phyloP scores from a whole-genome alignment of 2,888 invertebrate species.

The Ophion ventricosus region DNA sequence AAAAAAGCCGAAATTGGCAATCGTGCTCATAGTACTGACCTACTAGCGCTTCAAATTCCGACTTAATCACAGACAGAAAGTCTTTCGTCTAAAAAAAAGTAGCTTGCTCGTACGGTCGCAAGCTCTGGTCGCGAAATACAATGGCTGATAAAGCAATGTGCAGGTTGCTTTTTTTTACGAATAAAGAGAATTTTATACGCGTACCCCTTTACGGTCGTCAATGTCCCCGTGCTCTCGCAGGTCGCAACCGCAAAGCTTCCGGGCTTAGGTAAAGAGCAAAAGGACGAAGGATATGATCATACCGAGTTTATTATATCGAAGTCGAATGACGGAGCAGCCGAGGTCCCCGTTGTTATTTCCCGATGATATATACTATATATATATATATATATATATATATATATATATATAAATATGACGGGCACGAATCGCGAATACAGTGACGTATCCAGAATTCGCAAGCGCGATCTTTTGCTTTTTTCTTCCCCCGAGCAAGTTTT shows the following conservation, averaged over 20 bases:
- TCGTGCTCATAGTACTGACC: no score
- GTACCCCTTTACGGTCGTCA: neutral
- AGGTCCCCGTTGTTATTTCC: conserved; percentile 33
- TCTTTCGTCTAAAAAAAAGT: no score
- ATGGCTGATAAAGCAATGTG: no score
- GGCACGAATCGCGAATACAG: conserved; percentile 29
- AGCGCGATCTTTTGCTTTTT: conserved; percentile 25
- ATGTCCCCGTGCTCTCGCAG: neutral
- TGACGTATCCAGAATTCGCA: conserved; percentile 35
- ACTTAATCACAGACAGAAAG: no score
- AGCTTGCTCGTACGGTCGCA: no score
- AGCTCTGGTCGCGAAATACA: no score
- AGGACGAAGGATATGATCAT: conserved; percentile 17
- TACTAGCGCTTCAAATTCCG: no score
- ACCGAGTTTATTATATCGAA: conserved; percentile 52
- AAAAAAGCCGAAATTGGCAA: no score
- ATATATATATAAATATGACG: neutral
- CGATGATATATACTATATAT: neutral
- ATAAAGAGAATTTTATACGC: neutral
- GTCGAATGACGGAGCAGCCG: conserved; percentile 9
- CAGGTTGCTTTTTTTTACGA: no score
- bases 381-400: neutral
- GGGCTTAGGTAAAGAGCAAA: neutral
- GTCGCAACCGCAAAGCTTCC: neutral
- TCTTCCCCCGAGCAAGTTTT: conserved; percentile 46